Percentiles rank a stretch among this genome's conserved stretches.
Conservation (phyloP, 1,140 invertebrate species). For the Nautilus pompilius region DNA sequence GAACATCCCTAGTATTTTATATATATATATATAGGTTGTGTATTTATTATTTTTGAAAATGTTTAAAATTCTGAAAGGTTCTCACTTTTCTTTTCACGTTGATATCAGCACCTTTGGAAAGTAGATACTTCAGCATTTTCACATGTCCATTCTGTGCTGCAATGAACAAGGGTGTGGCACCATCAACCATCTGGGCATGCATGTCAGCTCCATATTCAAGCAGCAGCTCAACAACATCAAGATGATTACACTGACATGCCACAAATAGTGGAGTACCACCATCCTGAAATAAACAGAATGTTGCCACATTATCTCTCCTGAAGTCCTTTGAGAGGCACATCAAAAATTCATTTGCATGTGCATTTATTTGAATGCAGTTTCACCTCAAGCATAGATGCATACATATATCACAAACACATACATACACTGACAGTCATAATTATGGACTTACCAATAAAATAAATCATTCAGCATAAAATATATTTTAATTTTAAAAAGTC, state of each 20-base stretch:
- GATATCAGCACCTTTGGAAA: slow-evolving; percentile 49
- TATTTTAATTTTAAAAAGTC: no score
- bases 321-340: background rate
- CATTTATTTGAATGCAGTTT: background rate
- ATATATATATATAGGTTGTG: no score
- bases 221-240: slow-evolving; percentile 79
- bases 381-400: background rate
- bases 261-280: slow-evolving; percentile 89
- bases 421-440: no score
- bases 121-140: slow-evolving; percentile 45
- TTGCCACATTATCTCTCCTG: no score
- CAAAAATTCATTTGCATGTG: background rate
- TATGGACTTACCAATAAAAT: no score
- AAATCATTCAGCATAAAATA: no score
- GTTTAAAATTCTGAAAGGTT: no score
- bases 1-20: no score
- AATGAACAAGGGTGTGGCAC: slow-evolving; percentile 52
- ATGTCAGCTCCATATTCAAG: slow-evolving; percentile 76
- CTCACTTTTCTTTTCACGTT: slow-evolving; percentile 47
- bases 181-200: slow-evolving; percentile 72
- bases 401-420: no score
- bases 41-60: no score
- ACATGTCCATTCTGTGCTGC: slow-evolving; percentile 54
- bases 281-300: slow-evolving; percentile 63
- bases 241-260: slow-evolving; percentile 85